Evolutionary conservation across 2,888 invertebrate genomes (phyloP).

Genomic region (Lordiphosa andalusiaca): DNA sequence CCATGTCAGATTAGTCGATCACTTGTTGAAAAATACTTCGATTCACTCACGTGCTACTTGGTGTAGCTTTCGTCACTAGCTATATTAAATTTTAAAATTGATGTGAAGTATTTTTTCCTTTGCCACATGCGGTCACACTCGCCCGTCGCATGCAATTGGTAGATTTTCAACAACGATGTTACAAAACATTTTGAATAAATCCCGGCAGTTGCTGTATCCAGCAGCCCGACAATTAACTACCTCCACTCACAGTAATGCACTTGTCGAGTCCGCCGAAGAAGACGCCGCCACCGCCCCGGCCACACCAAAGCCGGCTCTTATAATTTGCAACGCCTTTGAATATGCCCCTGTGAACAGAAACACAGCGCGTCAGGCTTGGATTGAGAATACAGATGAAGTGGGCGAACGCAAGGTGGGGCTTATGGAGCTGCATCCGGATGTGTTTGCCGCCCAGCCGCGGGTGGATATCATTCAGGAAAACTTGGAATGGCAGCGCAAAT

Average conservation of each 20-base stretch:
- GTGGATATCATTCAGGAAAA: conserved; percentile 93
- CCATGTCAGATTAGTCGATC: too few relatives aligned
- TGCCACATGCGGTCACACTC: too few relatives aligned
- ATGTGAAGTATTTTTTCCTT: too few relatives aligned
- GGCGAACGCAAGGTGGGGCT: conserved; percentile 90
- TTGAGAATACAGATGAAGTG: conserved; percentile 89
- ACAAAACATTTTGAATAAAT: conserved; percentile 70
- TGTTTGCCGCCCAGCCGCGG: conserved; percentile 91
- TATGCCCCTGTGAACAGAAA: conserved; percentile 61
- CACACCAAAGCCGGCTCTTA: conserved; percentile 25
- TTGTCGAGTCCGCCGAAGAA: conserved; percentile 15
- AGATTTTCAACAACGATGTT: conserved; percentile 57
- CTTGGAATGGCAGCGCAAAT: conserved; percentile 91
- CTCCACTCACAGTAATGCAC: conserved; percentile 21
- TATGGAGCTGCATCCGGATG: conserved; percentile 92
- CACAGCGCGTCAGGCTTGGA: conserved; percentile 87
- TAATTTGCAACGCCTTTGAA: conserved; percentile 68
- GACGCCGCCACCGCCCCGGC: background rate
- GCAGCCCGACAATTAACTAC: conserved; percentile 46
- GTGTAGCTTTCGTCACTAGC: too few relatives aligned
- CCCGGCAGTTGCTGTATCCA: conserved; percentile 52
- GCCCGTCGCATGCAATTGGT: too few relatives aligned
- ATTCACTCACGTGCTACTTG: too few relatives aligned
- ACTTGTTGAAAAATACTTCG: too few relatives aligned
- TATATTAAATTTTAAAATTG: too few relatives aligned